phyloP scores from a whole-genome alignment of 2,888 invertebrate species.

The Chloromyia formosa region DNA sequence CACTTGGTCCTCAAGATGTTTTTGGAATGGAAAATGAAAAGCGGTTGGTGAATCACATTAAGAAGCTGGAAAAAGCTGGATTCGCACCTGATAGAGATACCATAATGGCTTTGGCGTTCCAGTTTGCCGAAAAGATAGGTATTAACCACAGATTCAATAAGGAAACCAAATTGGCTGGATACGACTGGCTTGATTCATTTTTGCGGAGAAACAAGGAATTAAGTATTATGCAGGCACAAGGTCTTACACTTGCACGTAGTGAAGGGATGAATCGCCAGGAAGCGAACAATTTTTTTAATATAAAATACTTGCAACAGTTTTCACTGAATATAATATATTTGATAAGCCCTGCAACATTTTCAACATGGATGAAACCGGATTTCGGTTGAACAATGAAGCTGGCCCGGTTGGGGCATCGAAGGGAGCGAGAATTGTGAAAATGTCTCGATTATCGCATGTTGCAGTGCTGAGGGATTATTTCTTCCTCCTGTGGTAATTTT shows the following conservation, averaged over 20 bases:
- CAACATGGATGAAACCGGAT: slow-evolving; percentile 52
- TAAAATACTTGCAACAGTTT: slow-evolving; percentile 27
- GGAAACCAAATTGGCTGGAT: neutral
- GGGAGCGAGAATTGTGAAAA: slow-evolving; percentile 55
- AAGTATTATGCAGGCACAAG: slow-evolving; percentile 8
- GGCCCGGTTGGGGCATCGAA: slow-evolving; percentile 52
- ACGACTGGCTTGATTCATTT: slow-evolving; percentile 9
- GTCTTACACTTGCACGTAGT: slow-evolving; percentile 12
- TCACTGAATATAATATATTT: slow-evolving; percentile 47
- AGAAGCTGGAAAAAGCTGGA: slow-evolving; percentile 1
- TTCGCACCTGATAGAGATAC: neutral
- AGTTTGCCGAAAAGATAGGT: neutral
- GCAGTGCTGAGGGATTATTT: slow-evolving; percentile 57
- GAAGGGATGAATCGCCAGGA: slow-evolving; percentile 26
- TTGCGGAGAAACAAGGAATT: neutral
- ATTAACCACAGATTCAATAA: neutral
- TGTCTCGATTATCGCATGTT: slow-evolving; percentile 56
- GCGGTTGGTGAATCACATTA: slow-evolving; percentile 5
- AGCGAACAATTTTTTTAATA: slow-evolving; percentile 40
- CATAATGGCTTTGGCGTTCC: slow-evolving; percentile 2
- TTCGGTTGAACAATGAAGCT: slow-evolving; percentile 51
- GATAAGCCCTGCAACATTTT: slow-evolving; percentile 51
- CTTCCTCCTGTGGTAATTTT: slow-evolving; percentile 54
- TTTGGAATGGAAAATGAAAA: slow-evolving; percentile 7
- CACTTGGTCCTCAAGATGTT: neutral